These are phyloP conservation scores for Meleagris gallopavo DNA, from an alignment of 2,113 vertebrate species.

Conservation along the genomic window DNA sequence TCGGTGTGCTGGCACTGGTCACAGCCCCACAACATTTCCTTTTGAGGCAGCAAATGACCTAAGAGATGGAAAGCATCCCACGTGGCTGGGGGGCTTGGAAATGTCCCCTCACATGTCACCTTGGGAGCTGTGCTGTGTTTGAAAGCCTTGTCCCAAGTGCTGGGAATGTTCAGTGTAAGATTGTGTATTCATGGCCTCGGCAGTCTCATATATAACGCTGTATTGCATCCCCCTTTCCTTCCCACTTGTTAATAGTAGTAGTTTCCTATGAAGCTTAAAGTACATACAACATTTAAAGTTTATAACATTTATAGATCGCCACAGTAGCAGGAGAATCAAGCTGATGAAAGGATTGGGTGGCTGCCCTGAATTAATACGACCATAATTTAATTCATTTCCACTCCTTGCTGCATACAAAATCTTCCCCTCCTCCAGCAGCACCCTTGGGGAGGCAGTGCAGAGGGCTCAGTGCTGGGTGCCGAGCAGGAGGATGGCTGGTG, in stretches of 20 bases:
- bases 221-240: not conserved
- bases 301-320: constrained; percentile 61
- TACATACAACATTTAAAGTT: constrained; percentile 46
- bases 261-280: constrained; percentile 37
- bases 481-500: not conserved
- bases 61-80: not conserved
- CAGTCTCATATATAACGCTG: constrained; percentile 24
- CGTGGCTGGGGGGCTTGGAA: not conserved
- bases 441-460: not conserved
- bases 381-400: constrained; percentile 66
- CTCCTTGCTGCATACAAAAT: constrained; percentile 20
- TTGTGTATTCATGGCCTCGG: not conserved
- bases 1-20: not conserved
- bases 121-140: not conserved
- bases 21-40: not conserved
- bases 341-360: constrained; percentile 71
- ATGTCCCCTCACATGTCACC: not conserved
- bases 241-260: constrained; percentile 29
- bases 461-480: not conserved
- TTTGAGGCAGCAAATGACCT: not conserved
- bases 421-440: not conserved
- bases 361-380: constrained; percentile 60
- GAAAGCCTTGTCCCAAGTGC: constrained; percentile 29
- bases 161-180: constrained; percentile 40
- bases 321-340: constrained; percentile 51